A percentile compares a stretch with the other conserved stretches of the same genome.
phyloP scores from a whole-genome alignment of 2,797 vertebrate species.

The Sebastes ruberrimus region DNA sequence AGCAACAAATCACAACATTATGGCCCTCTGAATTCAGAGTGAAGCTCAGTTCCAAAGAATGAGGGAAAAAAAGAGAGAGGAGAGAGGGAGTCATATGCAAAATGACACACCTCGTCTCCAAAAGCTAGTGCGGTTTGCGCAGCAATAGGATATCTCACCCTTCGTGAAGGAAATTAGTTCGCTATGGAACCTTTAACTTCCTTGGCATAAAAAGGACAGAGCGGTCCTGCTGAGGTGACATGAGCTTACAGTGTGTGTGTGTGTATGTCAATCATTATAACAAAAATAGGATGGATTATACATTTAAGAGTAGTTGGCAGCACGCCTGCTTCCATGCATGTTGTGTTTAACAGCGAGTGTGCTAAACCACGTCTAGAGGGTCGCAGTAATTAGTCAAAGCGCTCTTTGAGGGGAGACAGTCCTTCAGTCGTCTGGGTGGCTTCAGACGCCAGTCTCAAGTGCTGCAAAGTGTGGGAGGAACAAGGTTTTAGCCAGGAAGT shows the following conservation, averaged over 20 bases:
- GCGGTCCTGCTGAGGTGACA: slow-evolving; percentile 1
- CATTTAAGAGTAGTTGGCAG: slow-evolving; percentile 29
- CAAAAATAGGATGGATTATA: slow-evolving; percentile 28
- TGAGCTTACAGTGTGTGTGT: not conserved
- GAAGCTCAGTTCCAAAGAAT: slow-evolving; percentile 46
- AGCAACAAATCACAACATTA: slow-evolving; percentile 73
- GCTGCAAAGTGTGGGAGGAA: slow-evolving; percentile 52
- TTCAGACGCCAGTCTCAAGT: slow-evolving; percentile 70
- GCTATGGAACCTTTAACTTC: slow-evolving; percentile 34
- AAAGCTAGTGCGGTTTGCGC: slow-evolving; percentile 26
- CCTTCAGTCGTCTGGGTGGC: slow-evolving; percentile 60
- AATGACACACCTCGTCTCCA: slow-evolving; percentile 50
- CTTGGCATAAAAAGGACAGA: slow-evolving; percentile 4
- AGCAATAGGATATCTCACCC: slow-evolving; percentile 35
- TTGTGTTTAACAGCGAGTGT: slow-evolving; percentile 25
- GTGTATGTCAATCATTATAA: slow-evolving; percentile 34
- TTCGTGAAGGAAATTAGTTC: slow-evolving; percentile 34
- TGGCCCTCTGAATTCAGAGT: slow-evolving; percentile 55
- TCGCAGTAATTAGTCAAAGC: slow-evolving; percentile 62
- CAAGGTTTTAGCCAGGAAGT: slow-evolving; percentile 47
- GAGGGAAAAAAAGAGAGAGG: not conserved
- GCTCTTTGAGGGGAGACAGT: slow-evolving; percentile 54
- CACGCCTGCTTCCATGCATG: slow-evolving; percentile 10
- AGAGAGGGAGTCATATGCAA: slow-evolving; percentile 21
- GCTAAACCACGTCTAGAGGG: slow-evolving; percentile 42